These are phyloP conservation scores for Sebastes wilsoni DNA, from an alignment of 2,797 vertebrate genomes.

Conservation along the genomic window DNA sequence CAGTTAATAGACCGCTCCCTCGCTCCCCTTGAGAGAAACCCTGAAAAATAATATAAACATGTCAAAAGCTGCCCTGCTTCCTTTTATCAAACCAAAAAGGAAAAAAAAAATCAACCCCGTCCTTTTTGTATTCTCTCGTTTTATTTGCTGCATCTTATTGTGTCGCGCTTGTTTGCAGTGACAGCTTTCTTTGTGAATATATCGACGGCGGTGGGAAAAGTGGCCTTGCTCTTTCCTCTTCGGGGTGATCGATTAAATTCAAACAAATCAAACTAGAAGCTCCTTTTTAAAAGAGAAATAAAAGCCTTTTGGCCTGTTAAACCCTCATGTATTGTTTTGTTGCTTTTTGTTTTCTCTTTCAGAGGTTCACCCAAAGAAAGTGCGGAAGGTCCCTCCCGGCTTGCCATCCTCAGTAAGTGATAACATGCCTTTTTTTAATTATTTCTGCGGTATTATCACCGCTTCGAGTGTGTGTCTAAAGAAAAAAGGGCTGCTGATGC, in stretches of 20 bases:
- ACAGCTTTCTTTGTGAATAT: slow-evolving; percentile 49
- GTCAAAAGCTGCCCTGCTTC: slow-evolving; percentile 41
- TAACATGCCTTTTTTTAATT: slow-evolving; percentile 13
- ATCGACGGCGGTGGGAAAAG: slow-evolving; percentile 17
- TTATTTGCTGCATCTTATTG: slow-evolving; percentile 35
- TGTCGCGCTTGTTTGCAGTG: slow-evolving; percentile 32
- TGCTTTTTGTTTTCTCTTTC: slow-evolving; percentile 63
- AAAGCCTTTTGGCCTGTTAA: slow-evolving; percentile 33
- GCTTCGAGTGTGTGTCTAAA: not conserved
- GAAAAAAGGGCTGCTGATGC: slow-evolving; percentile 13
- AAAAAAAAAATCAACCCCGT: slow-evolving; percentile 1
- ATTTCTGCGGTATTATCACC: not conserved
- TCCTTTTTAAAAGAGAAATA: slow-evolving; percentile 6
- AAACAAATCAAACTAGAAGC: slow-evolving; percentile 22
- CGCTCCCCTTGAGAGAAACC: slow-evolving; percentile 64
- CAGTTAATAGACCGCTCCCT: slow-evolving; percentile 55
- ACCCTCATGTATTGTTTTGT: slow-evolving; percentile 39
- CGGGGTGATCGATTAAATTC: slow-evolving; percentile 42
- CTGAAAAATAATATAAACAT: slow-evolving; percentile 63
- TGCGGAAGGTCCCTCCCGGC: slow-evolving; percentile 96
- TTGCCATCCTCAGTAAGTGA: slow-evolving; percentile 97
- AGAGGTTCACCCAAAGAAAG: slow-evolving; percentile 97
- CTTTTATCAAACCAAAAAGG: slow-evolving; percentile 29
- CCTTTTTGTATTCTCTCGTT: slow-evolving; percentile 28
- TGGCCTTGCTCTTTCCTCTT: slow-evolving; percentile 30